Percentiles rank a stretch among this genome's conserved stretches.
These are phyloP conservation scores for Manduca sexta DNA, from an alignment of 1,140 invertebrate genomes.

Conservation along the genomic window DNA sequence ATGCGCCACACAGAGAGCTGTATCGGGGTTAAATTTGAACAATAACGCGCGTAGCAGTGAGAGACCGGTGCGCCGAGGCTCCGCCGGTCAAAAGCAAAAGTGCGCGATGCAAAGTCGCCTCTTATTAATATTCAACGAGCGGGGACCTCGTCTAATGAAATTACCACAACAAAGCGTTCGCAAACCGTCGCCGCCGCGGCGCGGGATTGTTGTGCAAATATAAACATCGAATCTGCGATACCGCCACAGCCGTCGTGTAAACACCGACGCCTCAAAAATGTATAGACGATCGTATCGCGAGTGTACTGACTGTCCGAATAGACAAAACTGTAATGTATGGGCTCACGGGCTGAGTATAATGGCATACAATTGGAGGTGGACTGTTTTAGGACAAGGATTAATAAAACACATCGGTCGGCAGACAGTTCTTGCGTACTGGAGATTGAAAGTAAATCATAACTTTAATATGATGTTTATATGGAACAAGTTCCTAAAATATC, in stretches of 20 bases:
- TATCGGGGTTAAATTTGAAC: not conserved
- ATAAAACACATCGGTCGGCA: too few species aligned
- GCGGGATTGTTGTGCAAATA: conserved; percentile 55
- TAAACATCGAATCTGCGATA: conserved; percentile 59
- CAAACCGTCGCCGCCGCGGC: conserved; percentile 31
- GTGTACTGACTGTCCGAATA: too few species aligned
- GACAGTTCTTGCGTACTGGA: too few species aligned
- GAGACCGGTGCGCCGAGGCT: not conserved
- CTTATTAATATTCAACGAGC: conserved; percentile 55
- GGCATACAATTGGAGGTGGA: too few species aligned
- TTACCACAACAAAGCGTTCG: conserved; percentile 60
- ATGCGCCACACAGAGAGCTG: too few species aligned
- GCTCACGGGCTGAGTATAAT: too few species aligned
- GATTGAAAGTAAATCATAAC: too few species aligned
- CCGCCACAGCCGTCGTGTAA: conserved; percentile 17
- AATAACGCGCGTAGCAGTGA: not conserved
- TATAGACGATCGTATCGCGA: too few species aligned
- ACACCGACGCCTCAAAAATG: conserved; percentile 3
- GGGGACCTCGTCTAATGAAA: conserved; percentile 55
- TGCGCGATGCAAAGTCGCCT: conserved; percentile 6
- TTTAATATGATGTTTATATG: too few species aligned
- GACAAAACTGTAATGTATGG: too few species aligned
- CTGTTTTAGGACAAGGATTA: too few species aligned
- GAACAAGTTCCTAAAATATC: too few species aligned
- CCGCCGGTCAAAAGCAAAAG: conserved; percentile 17